These are phyloP conservation scores for Bradypodion pumilum DNA, from an alignment of 2,797 vertebrate species.

Conservation along the genomic window DNA sequence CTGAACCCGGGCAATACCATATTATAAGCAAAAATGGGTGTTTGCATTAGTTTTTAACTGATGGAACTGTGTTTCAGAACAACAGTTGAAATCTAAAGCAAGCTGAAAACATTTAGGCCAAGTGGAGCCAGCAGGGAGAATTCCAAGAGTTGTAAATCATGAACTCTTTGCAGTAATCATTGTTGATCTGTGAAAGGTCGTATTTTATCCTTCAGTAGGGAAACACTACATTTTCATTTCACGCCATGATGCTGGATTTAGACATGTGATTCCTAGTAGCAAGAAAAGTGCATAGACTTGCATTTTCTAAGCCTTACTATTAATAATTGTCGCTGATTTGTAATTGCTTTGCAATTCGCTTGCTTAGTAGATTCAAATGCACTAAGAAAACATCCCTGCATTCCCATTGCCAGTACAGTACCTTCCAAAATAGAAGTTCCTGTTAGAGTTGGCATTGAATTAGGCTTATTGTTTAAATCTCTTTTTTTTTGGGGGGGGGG, in stretches of 20 bases:
- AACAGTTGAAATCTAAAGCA: neutral
- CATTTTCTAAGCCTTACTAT: constrained; percentile 8
- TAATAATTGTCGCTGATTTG: constrained; percentile 4
- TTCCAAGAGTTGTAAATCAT: neutral
- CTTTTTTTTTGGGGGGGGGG: neutral
- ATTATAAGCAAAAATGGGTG: neutral
- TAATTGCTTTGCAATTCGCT: constrained; percentile 4
- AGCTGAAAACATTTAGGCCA: neutral
- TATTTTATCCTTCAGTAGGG: neutral
- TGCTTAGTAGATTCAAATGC: constrained; percentile 8
- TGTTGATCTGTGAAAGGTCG: constrained; percentile 8
- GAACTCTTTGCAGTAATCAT: neutral
- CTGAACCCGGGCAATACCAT: neutral
- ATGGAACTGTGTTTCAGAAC: neutral
- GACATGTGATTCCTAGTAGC: neutral
- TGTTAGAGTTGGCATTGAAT: neutral
- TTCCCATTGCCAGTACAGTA: neutral
- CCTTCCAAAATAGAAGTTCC: neutral
- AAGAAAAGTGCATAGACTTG: constrained; percentile 16
- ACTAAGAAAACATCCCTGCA: constrained; percentile 5
- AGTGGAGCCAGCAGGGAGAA: neutral
- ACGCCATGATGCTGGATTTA: neutral
- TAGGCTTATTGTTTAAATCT: neutral
- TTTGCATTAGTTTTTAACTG: neutral
- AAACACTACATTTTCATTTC: constrained; percentile 12